phyloP scores from a whole-genome alignment of 2,888 invertebrate species.

The Eumerus sabulonum region DNA sequence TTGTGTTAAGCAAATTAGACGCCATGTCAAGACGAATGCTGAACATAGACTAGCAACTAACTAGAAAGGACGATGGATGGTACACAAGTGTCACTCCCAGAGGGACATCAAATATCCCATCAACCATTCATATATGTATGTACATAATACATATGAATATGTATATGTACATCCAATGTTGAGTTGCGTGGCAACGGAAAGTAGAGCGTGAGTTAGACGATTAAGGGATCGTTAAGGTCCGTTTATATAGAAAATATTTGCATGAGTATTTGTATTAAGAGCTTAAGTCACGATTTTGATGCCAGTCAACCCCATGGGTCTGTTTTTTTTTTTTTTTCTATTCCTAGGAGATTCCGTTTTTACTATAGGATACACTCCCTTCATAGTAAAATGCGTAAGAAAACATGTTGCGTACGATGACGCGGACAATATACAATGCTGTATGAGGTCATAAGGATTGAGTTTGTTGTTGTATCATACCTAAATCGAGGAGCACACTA shows the following conservation, averaged over 20 bases:
- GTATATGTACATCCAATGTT: no score
- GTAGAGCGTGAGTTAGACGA: conserved; percentile 5
- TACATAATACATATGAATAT: no score
- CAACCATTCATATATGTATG: no score
- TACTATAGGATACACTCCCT: conserved; percentile 34
- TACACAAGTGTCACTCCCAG: conserved; percentile 15
- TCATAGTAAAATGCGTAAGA: background rate
- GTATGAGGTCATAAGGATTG: no score
- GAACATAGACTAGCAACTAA: conserved; percentile 25
- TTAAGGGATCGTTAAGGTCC: conserved; percentile 11
- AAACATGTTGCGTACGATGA: conserved; percentile 38
- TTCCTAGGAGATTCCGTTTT: no score
- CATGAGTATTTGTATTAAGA: no score
- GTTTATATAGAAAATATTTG: no score
- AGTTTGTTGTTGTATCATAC: no score
- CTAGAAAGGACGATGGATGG: conserved; percentile 13
- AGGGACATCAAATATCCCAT: conserved; percentile 24
- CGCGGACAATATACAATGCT: conserved; percentile 13
- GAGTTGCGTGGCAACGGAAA: conserved; percentile 6
- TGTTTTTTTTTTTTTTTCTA: no score
- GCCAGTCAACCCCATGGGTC: no score
- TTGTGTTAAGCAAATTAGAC: conserved; percentile 2
- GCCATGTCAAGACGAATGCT: conserved; percentile 24
- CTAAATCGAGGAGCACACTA: no score
- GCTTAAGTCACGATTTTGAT: no score